A percentile compares a stretch with the other conserved stretches of the same genome.
phyloP scores from a whole-genome alignment of 2,888 invertebrate species.

The Aproaerema taeniolella region DNA sequence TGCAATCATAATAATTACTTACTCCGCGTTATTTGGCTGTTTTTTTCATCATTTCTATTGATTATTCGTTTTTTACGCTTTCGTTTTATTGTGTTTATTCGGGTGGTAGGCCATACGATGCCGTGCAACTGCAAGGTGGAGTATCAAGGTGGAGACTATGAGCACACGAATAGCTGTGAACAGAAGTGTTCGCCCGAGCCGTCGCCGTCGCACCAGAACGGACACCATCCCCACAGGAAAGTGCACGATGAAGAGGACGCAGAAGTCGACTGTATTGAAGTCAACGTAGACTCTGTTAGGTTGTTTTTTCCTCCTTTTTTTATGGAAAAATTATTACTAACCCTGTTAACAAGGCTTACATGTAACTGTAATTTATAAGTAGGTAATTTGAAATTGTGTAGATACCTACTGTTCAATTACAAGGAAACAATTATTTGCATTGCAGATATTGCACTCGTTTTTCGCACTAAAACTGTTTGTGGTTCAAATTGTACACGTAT shows the following conservation, averaged over 20 bases:
- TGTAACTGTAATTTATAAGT: no score
- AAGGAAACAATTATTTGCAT: no score
- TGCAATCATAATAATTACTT: no score
- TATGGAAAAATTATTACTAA: no score
- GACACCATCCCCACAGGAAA: conserved; percentile 44
- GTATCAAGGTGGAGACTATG: conserved; percentile 21
- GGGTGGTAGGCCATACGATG: conserved; percentile 25
- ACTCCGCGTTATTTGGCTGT: no score
- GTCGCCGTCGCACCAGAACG: conserved; percentile 21
- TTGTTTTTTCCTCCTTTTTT: conserved; percentile 15
- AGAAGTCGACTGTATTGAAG: conserved; percentile 16
- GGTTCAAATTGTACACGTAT: no score
- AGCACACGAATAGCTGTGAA: conserved; percentile 36
- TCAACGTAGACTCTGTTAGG: conserved; percentile 31
- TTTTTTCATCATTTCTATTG: conserved; percentile 5
- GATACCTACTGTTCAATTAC: no score
- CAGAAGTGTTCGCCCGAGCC: conserved; percentile 17
- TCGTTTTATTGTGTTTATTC: conserved; percentile 16
- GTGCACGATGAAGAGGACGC: conserved; percentile 34
- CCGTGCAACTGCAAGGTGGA: conserved; percentile 44
- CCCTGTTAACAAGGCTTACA: no score
- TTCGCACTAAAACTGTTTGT: no score
- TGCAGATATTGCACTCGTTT: no score
- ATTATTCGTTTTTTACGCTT: conserved; percentile 13
- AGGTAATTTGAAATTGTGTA: no score